phyloP scores from a whole-genome alignment of 2,113 vertebrate genomes.

The Grus americana region DNA sequence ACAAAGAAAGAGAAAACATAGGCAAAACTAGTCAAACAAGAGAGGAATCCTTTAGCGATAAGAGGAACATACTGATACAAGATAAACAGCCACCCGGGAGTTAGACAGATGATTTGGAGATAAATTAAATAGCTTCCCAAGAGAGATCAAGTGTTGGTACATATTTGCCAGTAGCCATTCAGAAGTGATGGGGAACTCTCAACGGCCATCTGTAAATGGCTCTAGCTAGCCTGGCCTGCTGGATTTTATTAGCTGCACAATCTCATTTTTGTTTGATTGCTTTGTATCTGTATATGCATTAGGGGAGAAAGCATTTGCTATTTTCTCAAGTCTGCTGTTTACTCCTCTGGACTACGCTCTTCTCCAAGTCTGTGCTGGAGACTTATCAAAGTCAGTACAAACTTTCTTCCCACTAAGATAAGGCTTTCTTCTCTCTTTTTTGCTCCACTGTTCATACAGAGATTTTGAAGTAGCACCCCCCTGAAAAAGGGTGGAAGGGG shows the following conservation, averaged over 20 bases:
- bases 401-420: neutral
- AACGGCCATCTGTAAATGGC: constrained; percentile 3
- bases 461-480: neutral
- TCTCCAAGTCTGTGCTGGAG: neutral
- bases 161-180: constrained; percentile 39
- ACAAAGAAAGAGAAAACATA: neutral
- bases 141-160: neutral
- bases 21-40: neutral
- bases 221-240: constrained; percentile 4
- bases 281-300: constrained; percentile 15
- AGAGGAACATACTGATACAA: constrained; percentile 6
- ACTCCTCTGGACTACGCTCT: neutral
- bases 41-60: neutral
- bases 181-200: constrained; percentile 28
- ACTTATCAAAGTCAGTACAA: neutral
- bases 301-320: neutral
- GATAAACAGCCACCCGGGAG: constrained; percentile 9
- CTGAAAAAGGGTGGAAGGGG: neutral
- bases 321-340: constrained; percentile 12
- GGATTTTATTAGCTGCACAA: constrained; percentile 44
- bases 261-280: constrained; percentile 51
- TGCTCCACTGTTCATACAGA: neutral
- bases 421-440: neutral
- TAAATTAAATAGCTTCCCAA: constrained; percentile 37
- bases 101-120: constrained; percentile 13